Evolutionary conservation across 2,888 invertebrate genomes (phyloP).

Genomic region (Hypsopygia costalis): DNA sequence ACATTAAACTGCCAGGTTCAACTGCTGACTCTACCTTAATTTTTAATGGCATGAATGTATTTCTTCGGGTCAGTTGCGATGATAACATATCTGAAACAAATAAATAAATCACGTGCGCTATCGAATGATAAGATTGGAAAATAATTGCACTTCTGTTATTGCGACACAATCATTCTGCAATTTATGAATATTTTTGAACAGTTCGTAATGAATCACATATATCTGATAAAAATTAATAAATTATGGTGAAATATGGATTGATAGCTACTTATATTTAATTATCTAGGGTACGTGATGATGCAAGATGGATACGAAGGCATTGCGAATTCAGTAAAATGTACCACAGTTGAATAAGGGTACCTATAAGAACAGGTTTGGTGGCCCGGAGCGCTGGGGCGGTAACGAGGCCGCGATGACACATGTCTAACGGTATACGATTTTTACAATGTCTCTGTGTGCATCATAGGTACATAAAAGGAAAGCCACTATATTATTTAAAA

Average conservation of each 20-base stretch:
- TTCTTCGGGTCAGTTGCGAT: too few species aligned
- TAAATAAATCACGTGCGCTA: too few species aligned
- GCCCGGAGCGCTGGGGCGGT: slow-evolving; percentile 40
- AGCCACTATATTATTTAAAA: slow-evolving; percentile 19
- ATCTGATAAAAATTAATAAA: not conserved
- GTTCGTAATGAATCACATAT: not conserved
- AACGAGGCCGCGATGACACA: slow-evolving; percentile 76
- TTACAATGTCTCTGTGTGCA: slow-evolving; percentile 45
- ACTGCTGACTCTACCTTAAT: too few species aligned
- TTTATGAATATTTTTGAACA: too few species aligned
- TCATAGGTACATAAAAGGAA: slow-evolving; percentile 37
- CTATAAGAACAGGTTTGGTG: slow-evolving; percentile 67
- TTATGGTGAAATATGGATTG: not conserved
- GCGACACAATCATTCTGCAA: too few species aligned
- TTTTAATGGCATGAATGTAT: too few species aligned
- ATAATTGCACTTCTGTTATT: too few species aligned
- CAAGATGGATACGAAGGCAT: slow-evolving; percentile 21
- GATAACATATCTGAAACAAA: too few species aligned
- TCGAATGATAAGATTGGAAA: too few species aligned
- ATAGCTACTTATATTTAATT: not conserved
- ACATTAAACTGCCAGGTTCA: too few species aligned
- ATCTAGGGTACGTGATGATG: slow-evolving; percentile 11
- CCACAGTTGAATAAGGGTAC: slow-evolving; percentile 53
- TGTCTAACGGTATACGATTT: slow-evolving; percentile 74
- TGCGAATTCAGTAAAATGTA: slow-evolving; percentile 49